Base-by-base conservation (phyloP, 2,888 invertebrate species). In the Tolmerus cingulatus region DNA sequence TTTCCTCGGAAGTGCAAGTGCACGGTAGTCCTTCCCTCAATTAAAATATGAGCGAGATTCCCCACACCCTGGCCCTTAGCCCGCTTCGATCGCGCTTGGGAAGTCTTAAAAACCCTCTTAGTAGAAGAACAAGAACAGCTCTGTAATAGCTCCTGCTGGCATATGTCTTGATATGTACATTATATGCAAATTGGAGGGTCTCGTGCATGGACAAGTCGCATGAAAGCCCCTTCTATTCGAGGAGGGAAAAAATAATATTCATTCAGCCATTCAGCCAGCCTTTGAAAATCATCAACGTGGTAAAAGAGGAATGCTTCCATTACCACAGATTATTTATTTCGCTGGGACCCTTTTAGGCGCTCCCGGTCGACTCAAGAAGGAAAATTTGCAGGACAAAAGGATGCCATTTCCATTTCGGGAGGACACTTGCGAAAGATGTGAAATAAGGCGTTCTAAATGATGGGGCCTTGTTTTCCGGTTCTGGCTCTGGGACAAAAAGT, bases 341-440 rank as follows among this genome's bases (percentile, higher is more conserved):
- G 27, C 51, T 81, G 27, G 8, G 55, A 81, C 81, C 55, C 55
- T 81, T 81, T 81, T 81, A 51, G 55, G 81, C 30, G 23, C 27
- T 30, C 81, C 30, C 55, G 51, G 81, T n/a, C 51, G 30, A n/a
- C 51, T 51, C 27, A 81, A 81, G 81, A 81, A 55, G 34, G 81
- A 81, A 81, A 81, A 51, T 81, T 81, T 34, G 51, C 81, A 55
- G 81, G 81, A 81, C 81, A 81, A 81, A 81, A 34, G 46, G 51
- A 81, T 81, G 51, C 81, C 34, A 81, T 81, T 81, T 81, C 81
- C 34, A 81, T 81, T 81, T 81, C 81, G 51, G 51, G 8, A 30
- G 81, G 46, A 81, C 55, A 81, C 81, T 81, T 81, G 81, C 51
- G 55, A 81, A 81, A 81, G 81, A 81, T 55, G 30, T 81, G 81